Percentiles rank a stretch among this genome's conserved stretches.
Evolutionary conservation across 53 echinoderm and acorn worm genomes (phyloP).

Genomic region (Patiria pectinifera): DNA sequence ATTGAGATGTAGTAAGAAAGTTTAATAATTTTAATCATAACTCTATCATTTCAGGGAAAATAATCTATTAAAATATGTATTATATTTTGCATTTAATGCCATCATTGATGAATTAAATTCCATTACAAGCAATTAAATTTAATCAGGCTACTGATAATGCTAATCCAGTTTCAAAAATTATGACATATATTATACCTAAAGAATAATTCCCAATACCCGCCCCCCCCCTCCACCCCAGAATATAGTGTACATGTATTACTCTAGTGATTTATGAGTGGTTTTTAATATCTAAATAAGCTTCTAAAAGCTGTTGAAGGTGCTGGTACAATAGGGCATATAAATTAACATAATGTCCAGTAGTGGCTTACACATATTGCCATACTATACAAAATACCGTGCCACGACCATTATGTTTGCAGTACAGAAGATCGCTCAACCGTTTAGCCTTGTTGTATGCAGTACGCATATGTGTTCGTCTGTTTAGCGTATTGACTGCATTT

Average conservation of each 20-base stretch:
- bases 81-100: no score
- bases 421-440: neutral
- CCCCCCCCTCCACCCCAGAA: neutral
- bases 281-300: neutral
- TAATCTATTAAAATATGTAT: no score
- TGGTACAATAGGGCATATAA: neutral
- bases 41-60: no score
- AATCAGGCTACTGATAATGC: neutral
- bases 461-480: neutral
- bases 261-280: neutral
- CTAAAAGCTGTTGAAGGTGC: neutral
- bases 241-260: neutral
- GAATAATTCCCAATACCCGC: neutral
- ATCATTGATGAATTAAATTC: no score
- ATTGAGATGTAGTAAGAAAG: no score
- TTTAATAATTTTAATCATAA: no score
- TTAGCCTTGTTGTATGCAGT: neutral
- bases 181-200: neutral
- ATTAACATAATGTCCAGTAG: neutral
- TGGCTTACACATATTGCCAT: neutral
- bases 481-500: neutral
- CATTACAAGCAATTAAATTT: neutral
- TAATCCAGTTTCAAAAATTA: neutral
- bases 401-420: neutral
- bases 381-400: neutral